Evolutionary conservation across 2,888 invertebrate species (phyloP).

Genomic region (Sinohyriopsis cumingii): DNA sequence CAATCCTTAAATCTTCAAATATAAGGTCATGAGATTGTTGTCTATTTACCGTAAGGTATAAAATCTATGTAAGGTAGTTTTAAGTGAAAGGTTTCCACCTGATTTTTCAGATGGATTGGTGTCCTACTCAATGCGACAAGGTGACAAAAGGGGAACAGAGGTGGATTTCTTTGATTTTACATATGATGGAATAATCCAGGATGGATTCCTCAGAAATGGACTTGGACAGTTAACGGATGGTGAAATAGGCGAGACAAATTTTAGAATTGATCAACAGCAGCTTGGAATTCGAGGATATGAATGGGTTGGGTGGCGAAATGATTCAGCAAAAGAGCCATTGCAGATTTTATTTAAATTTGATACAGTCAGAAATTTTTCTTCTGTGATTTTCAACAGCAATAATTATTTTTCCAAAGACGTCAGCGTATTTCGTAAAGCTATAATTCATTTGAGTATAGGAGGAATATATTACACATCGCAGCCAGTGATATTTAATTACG

Average conservation of each 20-base stretch:
- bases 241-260: slow-evolving; percentile 83
- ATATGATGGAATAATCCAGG: slow-evolving; percentile 84
- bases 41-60: too few species aligned
- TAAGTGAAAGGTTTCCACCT: background rate
- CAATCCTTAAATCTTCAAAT: too few species aligned
- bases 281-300: slow-evolving; percentile 80
- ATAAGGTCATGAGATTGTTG: too few species aligned
- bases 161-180: slow-evolving; percentile 88
- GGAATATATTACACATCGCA: slow-evolving; percentile 85
- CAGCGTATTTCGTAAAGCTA: slow-evolving; percentile 86
- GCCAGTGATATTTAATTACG: slow-evolving; percentile 78
- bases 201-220: slow-evolving; percentile 79
- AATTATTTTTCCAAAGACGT: slow-evolving; percentile 90
- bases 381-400: slow-evolving; percentile 86
- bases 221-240: slow-evolving; percentile 89
- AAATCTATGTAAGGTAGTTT: too few species aligned
- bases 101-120: slow-evolving; percentile 82
- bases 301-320: slow-evolving; percentile 90
- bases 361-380: slow-evolving; percentile 87
- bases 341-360: slow-evolving; percentile 90
- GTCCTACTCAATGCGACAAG: slow-evolving; percentile 92
- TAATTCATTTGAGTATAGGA: slow-evolving; percentile 83
- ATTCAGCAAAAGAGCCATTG: slow-evolving; percentile 78
- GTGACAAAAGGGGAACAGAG: slow-evolving; percentile 85
- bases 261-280: slow-evolving; percentile 79